Evolutionary conservation across 1,140 invertebrate species (phyloP).

Genomic region (Drosophila oshimai): DNA sequence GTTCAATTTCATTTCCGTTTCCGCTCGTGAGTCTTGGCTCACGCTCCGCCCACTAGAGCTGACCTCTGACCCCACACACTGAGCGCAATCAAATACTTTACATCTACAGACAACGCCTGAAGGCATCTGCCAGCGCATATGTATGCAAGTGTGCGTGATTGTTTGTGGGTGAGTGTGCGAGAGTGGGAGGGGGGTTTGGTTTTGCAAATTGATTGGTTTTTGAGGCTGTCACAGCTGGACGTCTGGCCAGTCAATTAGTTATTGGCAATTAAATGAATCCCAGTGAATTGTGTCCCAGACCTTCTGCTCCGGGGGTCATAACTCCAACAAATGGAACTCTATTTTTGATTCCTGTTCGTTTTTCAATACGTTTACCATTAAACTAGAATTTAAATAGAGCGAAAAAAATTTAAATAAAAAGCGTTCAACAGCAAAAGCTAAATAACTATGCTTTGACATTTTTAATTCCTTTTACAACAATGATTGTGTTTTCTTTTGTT

Average conservation of each 20-base stretch:
- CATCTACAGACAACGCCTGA: slow-evolving; percentile 13
- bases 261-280: slow-evolving; percentile 39
- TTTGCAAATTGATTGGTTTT: slow-evolving; percentile 48
- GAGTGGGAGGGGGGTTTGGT: slow-evolving; percentile 8
- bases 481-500: too few relatives aligned
- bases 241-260: slow-evolving; percentile 44
- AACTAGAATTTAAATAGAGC: too few relatives aligned
- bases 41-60: background rate
- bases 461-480: too few relatives aligned
- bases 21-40: slow-evolving; percentile 8
- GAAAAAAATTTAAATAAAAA: background rate
- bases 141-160: background rate
- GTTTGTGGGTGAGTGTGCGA: background rate
- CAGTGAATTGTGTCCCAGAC: background rate
- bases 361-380: too few relatives aligned
- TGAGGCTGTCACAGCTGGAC: slow-evolving; percentile 45
- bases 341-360: too few relatives aligned
- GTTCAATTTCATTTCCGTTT: slow-evolving; percentile 6
- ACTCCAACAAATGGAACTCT: background rate
- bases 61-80: background rate
- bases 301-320: background rate
- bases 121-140: slow-evolving; percentile 4
- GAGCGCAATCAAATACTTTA: slow-evolving; percentile 13
- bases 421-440: too few relatives aligned
- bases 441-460: too few relatives aligned